Conservation (phyloP, 2,888 invertebrate genomes). For the Cephalotes varians region DNA sequence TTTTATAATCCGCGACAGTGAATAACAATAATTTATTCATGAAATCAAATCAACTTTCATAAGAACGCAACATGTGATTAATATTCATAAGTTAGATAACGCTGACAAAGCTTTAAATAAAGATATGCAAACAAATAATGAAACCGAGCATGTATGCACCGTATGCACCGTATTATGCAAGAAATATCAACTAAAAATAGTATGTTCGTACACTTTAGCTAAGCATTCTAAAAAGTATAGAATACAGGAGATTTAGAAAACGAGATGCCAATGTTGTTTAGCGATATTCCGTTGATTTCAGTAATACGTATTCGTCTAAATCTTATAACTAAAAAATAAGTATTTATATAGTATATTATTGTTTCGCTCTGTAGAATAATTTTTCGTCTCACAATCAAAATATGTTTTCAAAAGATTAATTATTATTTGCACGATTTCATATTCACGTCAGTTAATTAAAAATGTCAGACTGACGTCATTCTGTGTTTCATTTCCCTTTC, state of each 20-base stretch:
- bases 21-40: conserved; percentile 28
- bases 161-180: not conserved
- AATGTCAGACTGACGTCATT: not conserved
- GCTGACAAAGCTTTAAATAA: conserved; percentile 20
- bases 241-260: not conserved
- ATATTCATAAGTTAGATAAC: conserved; percentile 22
- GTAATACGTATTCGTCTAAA: not conserved
- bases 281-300: not conserved
- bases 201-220: not conserved
- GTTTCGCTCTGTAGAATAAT: too few species aligned
- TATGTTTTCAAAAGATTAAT: not conserved
- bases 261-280: not conserved
- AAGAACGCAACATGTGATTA: conserved; percentile 17
- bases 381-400: not conserved
- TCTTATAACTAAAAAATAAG: conserved; percentile 4
- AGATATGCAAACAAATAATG: conserved; percentile 29
- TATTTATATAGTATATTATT: too few species aligned
- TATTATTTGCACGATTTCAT: not conserved
- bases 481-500: not conserved
- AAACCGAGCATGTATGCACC: not conserved
- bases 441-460: not conserved
- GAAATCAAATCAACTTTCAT: conserved; percentile 29
- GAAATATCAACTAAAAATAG: not conserved
- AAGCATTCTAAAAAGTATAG: not conserved
- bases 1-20: conserved; percentile 8